phyloP scores from a whole-genome alignment of 2,888 invertebrate species.

The Drosophila formosana region DNA sequence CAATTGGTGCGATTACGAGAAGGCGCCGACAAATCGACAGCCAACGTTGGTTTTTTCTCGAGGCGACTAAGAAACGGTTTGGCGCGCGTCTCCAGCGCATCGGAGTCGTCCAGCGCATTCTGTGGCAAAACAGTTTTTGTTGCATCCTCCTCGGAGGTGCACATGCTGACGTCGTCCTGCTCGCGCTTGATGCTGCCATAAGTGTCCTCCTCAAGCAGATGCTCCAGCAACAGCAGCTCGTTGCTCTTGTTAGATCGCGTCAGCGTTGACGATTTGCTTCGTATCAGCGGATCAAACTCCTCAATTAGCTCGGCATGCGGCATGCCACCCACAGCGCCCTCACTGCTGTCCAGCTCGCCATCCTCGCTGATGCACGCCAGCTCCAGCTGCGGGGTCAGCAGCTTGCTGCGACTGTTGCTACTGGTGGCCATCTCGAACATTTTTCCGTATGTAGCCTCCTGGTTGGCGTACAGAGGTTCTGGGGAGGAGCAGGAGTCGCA shows the following conservation, averaged over 20 bases:
- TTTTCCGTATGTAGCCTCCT: slow-evolving; percentile 84
- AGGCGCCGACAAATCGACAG: slow-evolving; percentile 71
- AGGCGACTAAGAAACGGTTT: slow-evolving; percentile 70
- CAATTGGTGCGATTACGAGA: slow-evolving; percentile 82
- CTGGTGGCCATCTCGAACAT: slow-evolving; percentile 83
- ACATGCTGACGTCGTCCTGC: slow-evolving; percentile 85
- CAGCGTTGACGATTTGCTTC: slow-evolving; percentile 75
- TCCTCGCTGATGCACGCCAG: slow-evolving; percentile 63
- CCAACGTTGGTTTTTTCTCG: slow-evolving; percentile 52
- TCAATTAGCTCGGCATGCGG: slow-evolving; percentile 87
- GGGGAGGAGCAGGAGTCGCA: slow-evolving; percentile 68
- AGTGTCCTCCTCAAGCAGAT: slow-evolving; percentile 89
- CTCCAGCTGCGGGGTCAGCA: slow-evolving; percentile 75
- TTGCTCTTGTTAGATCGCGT: slow-evolving; percentile 86
- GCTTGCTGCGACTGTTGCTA: slow-evolving; percentile 70
- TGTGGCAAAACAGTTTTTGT: slow-evolving; percentile 8
- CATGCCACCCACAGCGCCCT: slow-evolving; percentile 74
- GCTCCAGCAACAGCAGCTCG: slow-evolving; percentile 88
- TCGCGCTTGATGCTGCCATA: slow-evolving; percentile 87
- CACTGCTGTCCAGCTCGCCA: slow-evolving; percentile 52
- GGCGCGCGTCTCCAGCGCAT: slow-evolving; percentile 30
- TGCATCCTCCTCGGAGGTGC: slow-evolving; percentile 85
- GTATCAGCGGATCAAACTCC: slow-evolving; percentile 89
- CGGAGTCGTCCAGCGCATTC: slow-evolving; percentile 52
- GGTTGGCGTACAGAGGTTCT: slow-evolving; percentile 84